phyloP scores from a whole-genome alignment of 2,113 vertebrate species.

The Ginglymostoma cirratum region DNA sequence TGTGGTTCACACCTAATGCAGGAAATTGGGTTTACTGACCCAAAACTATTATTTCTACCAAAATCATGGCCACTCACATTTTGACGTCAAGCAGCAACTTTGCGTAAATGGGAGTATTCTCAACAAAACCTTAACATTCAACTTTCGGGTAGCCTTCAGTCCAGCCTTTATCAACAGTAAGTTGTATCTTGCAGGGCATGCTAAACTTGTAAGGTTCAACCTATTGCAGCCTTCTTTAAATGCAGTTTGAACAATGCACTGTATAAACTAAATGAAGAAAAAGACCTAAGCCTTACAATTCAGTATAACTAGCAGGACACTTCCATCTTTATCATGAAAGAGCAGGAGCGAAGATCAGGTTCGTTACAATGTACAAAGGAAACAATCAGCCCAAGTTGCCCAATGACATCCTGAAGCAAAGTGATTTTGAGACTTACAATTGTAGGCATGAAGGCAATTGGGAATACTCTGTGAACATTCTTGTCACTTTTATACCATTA shows the following conservation, averaged over 20 bases:
- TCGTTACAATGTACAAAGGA: neutral
- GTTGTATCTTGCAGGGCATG: neutral
- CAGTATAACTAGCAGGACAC: neutral
- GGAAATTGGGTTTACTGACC: neutral
- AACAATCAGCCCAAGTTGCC: neutral
- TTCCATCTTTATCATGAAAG: neutral
- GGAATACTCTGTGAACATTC: neutral
- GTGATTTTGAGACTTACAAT: neutral
- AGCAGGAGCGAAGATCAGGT: neutral
- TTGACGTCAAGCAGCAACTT: neutral
- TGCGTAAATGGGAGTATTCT: neutral
- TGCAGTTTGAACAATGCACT: neutral
- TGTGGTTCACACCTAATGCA: neutral
- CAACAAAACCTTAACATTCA: neutral
- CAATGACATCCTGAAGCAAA: neutral
- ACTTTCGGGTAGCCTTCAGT: neutral
- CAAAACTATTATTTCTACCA: neutral
- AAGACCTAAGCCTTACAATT: neutral
- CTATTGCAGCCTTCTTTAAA: neutral
- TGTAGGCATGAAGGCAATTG: neutral
- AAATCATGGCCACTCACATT: neutral
- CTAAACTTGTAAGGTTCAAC: neutral
- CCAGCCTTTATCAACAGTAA: neutral
- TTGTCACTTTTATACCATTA: no score
- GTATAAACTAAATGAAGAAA: neutral